These are phyloP conservation scores for Aricia artaxerxes DNA, from an alignment of 2,888 invertebrate genomes.

Conservation along the genomic window DNA sequence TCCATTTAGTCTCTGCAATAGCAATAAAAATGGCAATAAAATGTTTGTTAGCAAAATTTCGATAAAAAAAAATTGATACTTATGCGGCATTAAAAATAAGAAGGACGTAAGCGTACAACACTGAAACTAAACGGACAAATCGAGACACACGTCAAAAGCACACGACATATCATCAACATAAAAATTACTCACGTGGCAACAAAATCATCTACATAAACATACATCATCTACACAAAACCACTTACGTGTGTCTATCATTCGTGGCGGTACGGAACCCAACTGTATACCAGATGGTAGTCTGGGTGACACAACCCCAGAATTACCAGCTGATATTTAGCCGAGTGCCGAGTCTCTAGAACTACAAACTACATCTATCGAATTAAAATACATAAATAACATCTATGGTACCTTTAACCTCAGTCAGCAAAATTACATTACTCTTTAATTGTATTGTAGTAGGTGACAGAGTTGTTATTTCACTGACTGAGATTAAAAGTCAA, in stretches of 20 bases:
- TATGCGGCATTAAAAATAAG: neutral
- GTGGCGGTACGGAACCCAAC: conserved; percentile 54
- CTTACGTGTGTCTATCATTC: conserved; percentile 64
- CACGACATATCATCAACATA: conserved; percentile 35
- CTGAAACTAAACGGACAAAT: conserved; percentile 40
- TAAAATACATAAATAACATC: conserved; percentile 18
- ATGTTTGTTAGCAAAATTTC: neutral
- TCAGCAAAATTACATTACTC: neutral
- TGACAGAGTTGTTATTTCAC: neutral
- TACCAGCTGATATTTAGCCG: conserved; percentile 99
- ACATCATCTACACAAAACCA: conserved; percentile 40
- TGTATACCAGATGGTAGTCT: conserved; percentile 94
- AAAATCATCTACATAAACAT: conserved; percentile 43
- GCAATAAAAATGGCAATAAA: neutral
- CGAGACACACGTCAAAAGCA: conserved; percentile 52
- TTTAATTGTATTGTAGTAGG: neutral
- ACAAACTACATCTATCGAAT: conserved; percentile 32
- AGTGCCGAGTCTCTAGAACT: conserved; percentile 43
- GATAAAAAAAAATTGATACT: neutral
- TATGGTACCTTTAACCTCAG: neutral
- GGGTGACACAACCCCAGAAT: conserved; percentile 92
- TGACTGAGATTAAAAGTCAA: neutral
- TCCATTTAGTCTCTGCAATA: neutral
- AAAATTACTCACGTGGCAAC: conserved; percentile 49
- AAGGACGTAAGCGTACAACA: conserved; percentile 21